Evolutionary conservation across 2,113 vertebrate genomes (phyloP).

Genomic region (Strix uralensis): DNA sequence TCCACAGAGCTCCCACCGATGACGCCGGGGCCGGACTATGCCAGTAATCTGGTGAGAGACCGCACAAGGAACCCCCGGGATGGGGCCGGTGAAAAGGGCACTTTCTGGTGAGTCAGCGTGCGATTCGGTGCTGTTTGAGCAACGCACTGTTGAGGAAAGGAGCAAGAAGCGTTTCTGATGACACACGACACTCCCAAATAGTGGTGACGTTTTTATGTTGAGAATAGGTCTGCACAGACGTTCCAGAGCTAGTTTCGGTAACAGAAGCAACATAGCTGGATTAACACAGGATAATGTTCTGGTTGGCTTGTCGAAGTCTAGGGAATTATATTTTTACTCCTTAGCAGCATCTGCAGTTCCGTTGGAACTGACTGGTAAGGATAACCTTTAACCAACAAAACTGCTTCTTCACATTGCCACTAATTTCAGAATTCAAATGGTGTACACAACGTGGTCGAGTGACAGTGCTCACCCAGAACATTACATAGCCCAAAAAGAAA

Average conservation of each 20-base stretch:
- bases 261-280: background rate
- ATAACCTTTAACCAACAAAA: background rate
- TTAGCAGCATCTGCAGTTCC: conserved; percentile 17
- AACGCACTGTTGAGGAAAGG: accelerated
- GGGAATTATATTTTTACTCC: background rate
- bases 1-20: background rate
- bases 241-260: background rate
- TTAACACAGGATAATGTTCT: background rate
- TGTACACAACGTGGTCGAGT: background rate
- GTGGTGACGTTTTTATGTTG: background rate
- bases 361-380: background rate
- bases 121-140: background rate
- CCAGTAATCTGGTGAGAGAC: background rate
- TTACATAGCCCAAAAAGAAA: background rate
- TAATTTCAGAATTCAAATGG: background rate
- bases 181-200: background rate
- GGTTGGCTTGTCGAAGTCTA: background rate
- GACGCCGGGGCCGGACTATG: background rate
- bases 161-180: background rate
- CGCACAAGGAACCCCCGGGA: background rate
- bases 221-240: background rate
- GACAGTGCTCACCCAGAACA: background rate
- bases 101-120: background rate
- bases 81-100: background rate
- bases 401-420: background rate